phyloP scores from a whole-genome alignment of 2,888 invertebrate genomes.

The Ophraella communa region DNA sequence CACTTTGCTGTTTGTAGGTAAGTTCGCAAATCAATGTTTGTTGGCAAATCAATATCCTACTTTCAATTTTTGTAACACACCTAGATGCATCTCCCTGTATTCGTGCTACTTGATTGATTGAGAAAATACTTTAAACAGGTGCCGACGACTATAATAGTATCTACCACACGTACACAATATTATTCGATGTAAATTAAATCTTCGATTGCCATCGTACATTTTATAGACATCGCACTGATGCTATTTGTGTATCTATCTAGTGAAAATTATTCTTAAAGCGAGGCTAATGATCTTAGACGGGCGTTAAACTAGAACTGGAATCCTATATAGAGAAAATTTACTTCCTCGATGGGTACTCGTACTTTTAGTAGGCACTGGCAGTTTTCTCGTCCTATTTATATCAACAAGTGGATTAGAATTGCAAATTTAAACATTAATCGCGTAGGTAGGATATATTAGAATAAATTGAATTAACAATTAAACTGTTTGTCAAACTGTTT shows the following conservation, averaged over 20 bases:
- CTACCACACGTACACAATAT: constrained; percentile 9
- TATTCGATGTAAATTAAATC: constrained; percentile 1
- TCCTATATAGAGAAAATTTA: constrained; percentile 1
- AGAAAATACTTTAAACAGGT: constrained; percentile 20
- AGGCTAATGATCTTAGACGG: constrained; percentile 20
- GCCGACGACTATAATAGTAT: constrained; percentile 7
- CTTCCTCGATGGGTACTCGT: constrained; percentile 8
- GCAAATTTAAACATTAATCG: not conserved
- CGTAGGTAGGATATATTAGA: too few relatives aligned
- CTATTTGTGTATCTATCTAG: not conserved
- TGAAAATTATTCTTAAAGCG: not conserved
- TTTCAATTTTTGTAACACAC: not conserved
- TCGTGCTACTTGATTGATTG: constrained; percentile 22
- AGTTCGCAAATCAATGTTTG: too few relatives aligned
- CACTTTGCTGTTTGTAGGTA: too few relatives aligned
- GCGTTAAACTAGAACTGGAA: constrained; percentile 24
- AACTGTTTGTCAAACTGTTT: too few relatives aligned
- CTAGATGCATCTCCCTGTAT: not conserved
- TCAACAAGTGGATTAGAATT: not conserved
- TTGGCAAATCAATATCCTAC: too few relatives aligned
- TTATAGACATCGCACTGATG: constrained; percentile 1
- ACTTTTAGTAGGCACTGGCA: not conserved
- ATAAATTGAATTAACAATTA: too few relatives aligned
- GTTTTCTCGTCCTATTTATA: not conserved
- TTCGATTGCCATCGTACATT: constrained; percentile 3